Conservation (phyloP, 1,140 invertebrate genomes). For the Drosophila pectinifera region DNA sequence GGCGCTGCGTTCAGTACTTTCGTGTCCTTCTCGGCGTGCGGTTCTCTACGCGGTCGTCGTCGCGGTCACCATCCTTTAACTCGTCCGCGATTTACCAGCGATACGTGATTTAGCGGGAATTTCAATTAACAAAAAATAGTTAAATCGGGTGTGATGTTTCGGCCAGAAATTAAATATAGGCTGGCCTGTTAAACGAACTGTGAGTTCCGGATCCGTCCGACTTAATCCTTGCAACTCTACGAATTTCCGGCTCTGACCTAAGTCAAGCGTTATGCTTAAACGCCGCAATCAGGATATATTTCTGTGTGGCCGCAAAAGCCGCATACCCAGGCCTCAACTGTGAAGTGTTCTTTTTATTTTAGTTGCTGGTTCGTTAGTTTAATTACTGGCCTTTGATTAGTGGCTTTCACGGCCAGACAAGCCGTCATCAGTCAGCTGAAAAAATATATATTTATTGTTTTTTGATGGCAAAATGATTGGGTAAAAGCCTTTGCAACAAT, state of each 20-base stretch:
- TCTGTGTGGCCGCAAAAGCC: constrained; percentile 19
- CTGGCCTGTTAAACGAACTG: constrained; percentile 30
- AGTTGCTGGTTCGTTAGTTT: constrained; percentile 43
- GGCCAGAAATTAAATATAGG: constrained; percentile 53
- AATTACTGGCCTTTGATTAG: constrained; percentile 57
- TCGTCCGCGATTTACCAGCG: constrained; percentile 7
- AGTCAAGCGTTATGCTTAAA: constrained; percentile 34
- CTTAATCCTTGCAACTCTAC: constrained; percentile 30
- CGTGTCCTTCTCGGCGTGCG: constrained; percentile 78
- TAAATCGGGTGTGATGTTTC: constrained; percentile 13
- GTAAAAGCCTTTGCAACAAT: constrained; percentile 7
- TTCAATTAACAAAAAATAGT: constrained; percentile 49
- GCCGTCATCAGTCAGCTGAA: constrained; percentile 39
- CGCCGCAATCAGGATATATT: constrained; percentile 13
- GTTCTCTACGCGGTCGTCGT: constrained; percentile 40
- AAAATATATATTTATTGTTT: constrained; percentile 17
- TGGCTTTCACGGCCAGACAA: constrained; percentile 28
- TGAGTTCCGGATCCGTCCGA: constrained; percentile 18
- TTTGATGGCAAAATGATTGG: constrained; percentile 25
- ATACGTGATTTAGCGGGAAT: constrained; percentile 35
- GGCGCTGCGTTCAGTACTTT: constrained; percentile 67
- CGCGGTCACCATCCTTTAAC: constrained; percentile 3
- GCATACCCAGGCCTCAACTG: not conserved
- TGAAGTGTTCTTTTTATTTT: constrained; percentile 20
- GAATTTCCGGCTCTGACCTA: constrained; percentile 47